phyloP scores from a whole-genome alignment of 2,888 invertebrate species.

The Glaucopsyche alexis region DNA sequence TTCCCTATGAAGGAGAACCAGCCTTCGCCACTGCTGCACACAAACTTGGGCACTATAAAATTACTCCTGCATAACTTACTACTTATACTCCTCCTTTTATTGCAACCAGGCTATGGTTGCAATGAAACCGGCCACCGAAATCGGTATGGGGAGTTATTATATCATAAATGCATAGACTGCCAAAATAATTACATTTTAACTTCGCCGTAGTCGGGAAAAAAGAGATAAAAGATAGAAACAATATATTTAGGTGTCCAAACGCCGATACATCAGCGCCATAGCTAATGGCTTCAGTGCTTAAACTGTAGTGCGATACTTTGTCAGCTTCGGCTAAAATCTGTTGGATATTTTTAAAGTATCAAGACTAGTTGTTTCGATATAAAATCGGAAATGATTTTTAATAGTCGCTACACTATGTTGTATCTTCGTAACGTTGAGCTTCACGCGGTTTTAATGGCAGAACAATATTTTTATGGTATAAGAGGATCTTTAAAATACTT shows the following conservation, averaged over 20 bases:
- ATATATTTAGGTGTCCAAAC: not conserved
- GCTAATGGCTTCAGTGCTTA: slow-evolving; percentile 1
- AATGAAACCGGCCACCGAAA: no score
- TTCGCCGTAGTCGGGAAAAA: no score
- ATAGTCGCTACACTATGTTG: not conserved
- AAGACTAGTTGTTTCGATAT: not conserved
- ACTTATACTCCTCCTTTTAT: no score
- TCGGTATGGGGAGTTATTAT: no score
- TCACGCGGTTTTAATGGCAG: not conserved
- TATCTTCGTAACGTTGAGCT: not conserved
- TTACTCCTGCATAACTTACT: no score
- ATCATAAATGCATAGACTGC: no score
- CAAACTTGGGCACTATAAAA: no score
- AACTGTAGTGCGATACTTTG: slow-evolving; percentile 10
- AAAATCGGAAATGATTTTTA: not conserved
- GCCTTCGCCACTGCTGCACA: no score
- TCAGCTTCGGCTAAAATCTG: slow-evolving; percentile 6
- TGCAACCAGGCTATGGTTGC: no score
- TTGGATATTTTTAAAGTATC: slow-evolving; percentile 12
- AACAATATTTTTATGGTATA: not conserved
- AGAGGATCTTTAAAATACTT: not conserved
- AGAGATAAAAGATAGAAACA: not conserved
- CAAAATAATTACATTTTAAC: no score
- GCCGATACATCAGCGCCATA: slow-evolving; percentile 7
- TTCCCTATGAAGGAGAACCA: no score